Percentiles rank a stretch among this genome's conserved stretches.
Evolutionary conservation across 1,140 invertebrate species (phyloP).

Genomic region (Bombus huntii): DNA sequence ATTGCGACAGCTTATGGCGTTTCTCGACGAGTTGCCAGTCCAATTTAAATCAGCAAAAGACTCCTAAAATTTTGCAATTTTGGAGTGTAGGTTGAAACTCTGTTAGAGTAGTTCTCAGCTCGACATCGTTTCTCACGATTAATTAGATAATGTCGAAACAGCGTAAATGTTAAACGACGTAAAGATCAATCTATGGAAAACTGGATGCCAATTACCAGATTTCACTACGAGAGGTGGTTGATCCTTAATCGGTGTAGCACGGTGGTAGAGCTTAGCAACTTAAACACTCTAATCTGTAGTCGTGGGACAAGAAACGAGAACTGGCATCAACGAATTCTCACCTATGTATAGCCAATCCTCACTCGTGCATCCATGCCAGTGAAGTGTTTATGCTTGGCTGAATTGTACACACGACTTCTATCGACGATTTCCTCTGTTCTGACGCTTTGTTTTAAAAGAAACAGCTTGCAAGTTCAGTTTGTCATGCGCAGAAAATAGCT

Average conservation of each 20-base stretch:
- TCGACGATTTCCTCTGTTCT: background rate
- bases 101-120: too few species aligned
- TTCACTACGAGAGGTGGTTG: background rate
- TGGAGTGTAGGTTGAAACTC: too few species aligned
- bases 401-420: background rate
- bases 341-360: background rate
- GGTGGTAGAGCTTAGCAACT: background rate
- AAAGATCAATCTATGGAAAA: background rate
- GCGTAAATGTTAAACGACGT: background rate
- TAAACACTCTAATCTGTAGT: conserved; percentile 1
- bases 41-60: too few species aligned
- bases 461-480: background rate
- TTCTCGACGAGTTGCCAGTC: too few species aligned
- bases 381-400: conserved; percentile 11
- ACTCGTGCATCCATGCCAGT: background rate
- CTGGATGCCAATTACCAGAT: background rate
- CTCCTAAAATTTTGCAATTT: too few species aligned
- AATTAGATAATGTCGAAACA: too few species aligned
- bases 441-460: background rate
- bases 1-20: too few species aligned
- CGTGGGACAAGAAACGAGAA: conserved; percentile 7
- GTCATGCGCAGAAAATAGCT: conserved; percentile 15
- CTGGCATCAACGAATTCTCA: background rate
- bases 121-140: too few species aligned
- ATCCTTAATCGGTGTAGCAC: background rate